Evolutionary conservation across 1,140 invertebrate species (phyloP), one percentile per base, ranked within the genome.

Genomic region (Bombus sylvicola): DNA sequence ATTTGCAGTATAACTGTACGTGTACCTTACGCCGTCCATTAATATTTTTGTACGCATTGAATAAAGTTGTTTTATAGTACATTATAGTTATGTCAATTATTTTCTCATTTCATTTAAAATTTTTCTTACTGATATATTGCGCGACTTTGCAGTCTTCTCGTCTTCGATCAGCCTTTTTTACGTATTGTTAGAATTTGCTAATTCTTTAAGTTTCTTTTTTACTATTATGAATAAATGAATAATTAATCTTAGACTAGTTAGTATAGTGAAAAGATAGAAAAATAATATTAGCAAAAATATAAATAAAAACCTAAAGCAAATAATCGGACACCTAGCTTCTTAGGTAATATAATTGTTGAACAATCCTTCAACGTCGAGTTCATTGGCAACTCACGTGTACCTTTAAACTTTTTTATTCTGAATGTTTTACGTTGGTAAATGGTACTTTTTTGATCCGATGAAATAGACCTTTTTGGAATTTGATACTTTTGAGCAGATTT

Each of bases 1-100:
- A 53, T 53, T 53, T 62, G 43, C 72, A 62, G 28, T 62, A 77
- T 79, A 74, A 78, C 43, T 82, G 39, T 64, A 88, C 57, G 28
- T 68, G 74, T 81, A 88, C 39, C 57, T 77, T 86, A 77, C 74
- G 77, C 87, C 73, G 81, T 90, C 71, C 81, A 90, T 74, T 59
- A 59, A 88, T 77, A 77, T 74, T 88, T 90, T 88, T 90, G 31
- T 89, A 89, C 39, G 2, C 43, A 64, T 37, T 37, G 34, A 80
- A 73, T 28, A 25, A 81, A 90, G 83, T 77, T 81, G 68, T 81
- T 87, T 82, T 86, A 57, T 83, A 81, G 77, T 28, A 59, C 86
- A 31, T 75, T 12, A 39, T 28, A 62, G 0, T 83, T 53, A 8
- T 2, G 28, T 41, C 12, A 13, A 41, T 37, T 43, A 25, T 43